Conservation (phyloP, 2,113 vertebrate species). For the Pygoscelis adeliae region DNA sequence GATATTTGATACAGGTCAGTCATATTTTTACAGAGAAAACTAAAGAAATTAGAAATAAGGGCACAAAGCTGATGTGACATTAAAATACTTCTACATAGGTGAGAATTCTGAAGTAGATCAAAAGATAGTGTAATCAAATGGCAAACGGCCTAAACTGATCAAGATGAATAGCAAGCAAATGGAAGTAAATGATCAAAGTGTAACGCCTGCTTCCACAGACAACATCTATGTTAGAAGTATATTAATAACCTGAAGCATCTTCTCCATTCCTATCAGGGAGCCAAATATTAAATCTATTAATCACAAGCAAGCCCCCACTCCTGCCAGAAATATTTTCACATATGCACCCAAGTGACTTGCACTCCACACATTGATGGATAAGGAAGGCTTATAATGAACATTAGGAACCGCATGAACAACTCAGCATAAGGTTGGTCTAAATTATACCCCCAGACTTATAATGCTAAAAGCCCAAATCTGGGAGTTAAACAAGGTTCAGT, state of each 20-base stretch:
- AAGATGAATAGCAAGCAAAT: neutral
- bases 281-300: neutral
- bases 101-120: neutral
- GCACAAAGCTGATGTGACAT: neutral
- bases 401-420: neutral
- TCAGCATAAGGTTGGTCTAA: neutral
- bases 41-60: neutral
- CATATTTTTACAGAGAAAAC: neutral
- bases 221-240: neutral
- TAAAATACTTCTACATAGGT: neutral
- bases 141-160: neutral
- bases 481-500: neutral
- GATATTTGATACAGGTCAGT: neutral
- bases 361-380: neutral
- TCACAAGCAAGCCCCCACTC: neutral
- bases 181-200: neutral
- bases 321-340: neutral
- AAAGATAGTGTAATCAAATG: neutral
- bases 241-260: neutral
- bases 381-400: neutral
- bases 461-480: neutral
- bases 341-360: neutral
- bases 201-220: neutral
- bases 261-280: neutral
- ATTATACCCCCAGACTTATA: neutral